Conservation (phyloP, 2,113 vertebrate genomes). For the Centrocercus urophasianus region DNA sequence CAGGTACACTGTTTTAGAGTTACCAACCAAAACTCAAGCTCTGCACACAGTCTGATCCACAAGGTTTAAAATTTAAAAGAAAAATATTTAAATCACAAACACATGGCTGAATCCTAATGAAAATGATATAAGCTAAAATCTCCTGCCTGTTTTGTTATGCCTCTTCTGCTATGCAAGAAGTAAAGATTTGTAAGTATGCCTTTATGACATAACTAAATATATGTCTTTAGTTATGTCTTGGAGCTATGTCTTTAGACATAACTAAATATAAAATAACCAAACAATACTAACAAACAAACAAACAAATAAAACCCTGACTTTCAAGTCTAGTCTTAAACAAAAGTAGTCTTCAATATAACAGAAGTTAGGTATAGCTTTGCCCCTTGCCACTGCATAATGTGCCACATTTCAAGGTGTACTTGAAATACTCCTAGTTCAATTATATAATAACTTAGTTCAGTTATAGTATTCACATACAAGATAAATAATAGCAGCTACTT, state of each 20-base stretch:
- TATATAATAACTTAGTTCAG: neutral
- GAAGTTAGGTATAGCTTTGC: neutral
- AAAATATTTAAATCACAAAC: neutral
- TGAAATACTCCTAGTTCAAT: neutral
- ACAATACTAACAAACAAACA: neutral
- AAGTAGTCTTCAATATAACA: neutral
- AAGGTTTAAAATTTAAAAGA: neutral
- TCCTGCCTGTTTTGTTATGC: neutral
- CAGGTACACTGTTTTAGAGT: neutral
- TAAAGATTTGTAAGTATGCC: neutral
- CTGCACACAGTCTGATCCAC: neutral
- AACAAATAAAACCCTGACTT: neutral
- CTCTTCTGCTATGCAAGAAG: fast-evolving
- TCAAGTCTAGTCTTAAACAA: neutral
- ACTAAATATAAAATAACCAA: neutral
- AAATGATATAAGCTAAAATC: neutral
- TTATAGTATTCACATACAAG: neutral
- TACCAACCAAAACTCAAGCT: neutral
- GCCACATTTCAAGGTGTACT: neutral
- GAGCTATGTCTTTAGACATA: too few relatives aligned
- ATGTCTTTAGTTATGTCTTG: too few relatives aligned
- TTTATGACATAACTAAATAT: neutral
- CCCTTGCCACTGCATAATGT: neutral
- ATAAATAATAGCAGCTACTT: neutral
- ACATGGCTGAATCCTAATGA: neutral